Evolutionary conservation across 2,888 invertebrate genomes (phyloP).

Genomic region (Cantharis lateralis): DNA sequence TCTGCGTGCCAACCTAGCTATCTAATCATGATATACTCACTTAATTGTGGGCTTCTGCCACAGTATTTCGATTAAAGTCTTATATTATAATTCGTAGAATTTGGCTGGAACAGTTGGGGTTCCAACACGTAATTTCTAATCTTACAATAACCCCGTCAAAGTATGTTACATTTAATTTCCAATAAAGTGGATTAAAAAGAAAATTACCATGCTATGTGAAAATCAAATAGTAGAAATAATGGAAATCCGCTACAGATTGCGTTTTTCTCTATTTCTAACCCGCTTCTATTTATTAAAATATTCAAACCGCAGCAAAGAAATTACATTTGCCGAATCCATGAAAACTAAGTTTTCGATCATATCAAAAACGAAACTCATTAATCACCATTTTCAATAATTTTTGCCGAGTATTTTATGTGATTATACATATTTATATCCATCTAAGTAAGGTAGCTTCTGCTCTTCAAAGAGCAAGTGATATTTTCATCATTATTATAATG

Average conservation of each 20-base stretch:
- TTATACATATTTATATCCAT: too few relatives aligned
- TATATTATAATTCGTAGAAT: constrained; percentile 28
- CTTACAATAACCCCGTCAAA: neutral
- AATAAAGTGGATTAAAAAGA: neutral
- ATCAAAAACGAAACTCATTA: too few relatives aligned
- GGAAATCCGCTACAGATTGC: neutral
- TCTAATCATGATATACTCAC: constrained; percentile 27
- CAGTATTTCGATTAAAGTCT: constrained; percentile 21
- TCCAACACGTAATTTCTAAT: neutral
- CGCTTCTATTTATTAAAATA: neutral
- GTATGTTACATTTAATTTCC: neutral
- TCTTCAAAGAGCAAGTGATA: too few relatives aligned
- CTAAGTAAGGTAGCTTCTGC: too few relatives aligned
- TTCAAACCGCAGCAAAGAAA: neutral
- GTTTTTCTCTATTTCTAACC: neutral
- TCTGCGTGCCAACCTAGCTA: constrained; percentile 22
- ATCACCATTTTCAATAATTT: too few relatives aligned
- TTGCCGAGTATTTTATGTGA: too few relatives aligned
- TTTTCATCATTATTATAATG: too few relatives aligned
- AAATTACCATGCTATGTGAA: neutral
- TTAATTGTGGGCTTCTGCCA: constrained; percentile 27
- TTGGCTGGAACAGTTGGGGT: constrained; percentile 1
- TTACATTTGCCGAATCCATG: neutral
- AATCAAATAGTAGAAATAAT: neutral
- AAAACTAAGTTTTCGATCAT: neutral